phyloP scores from a whole-genome alignment of 2,888 invertebrate species.

The Ophonus ardosiacus region DNA sequence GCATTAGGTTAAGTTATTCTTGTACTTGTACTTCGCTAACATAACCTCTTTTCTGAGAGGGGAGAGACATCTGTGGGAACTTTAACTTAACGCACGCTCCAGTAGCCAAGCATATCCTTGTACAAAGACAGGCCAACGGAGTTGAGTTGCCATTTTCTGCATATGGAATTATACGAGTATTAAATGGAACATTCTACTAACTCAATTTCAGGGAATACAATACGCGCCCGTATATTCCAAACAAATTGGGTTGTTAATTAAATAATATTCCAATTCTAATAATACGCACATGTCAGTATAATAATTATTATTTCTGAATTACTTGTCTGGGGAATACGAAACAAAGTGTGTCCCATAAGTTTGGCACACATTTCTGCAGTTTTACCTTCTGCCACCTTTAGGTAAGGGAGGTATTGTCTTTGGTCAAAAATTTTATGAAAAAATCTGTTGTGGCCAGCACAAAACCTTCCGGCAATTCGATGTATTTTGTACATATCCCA shows the following conservation, averaged over 20 bases:
- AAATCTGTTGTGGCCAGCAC: too few relatives aligned
- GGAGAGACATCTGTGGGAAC: slow-evolving; percentile 47
- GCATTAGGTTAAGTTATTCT: slow-evolving; percentile 2
- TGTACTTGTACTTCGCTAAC: background rate
- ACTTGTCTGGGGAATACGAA: too few relatives aligned
- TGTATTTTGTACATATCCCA: too few relatives aligned
- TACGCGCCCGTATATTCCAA: background rate
- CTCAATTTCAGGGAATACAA: slow-evolving; percentile 31
- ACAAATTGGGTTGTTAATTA: slow-evolving; percentile 2
- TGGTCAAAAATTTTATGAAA: too few relatives aligned
- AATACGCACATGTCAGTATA: background rate
- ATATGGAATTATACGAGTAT: slow-evolving; percentile 46
- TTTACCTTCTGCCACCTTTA: too few relatives aligned
- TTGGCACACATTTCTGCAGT: too few relatives aligned
- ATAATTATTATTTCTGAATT: too few relatives aligned
- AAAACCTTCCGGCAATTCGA: too few relatives aligned
- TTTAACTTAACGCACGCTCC: slow-evolving; percentile 40
- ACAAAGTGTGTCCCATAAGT: too few relatives aligned
- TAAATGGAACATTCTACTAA: background rate
- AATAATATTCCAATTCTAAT: background rate
- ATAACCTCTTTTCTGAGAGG: background rate
- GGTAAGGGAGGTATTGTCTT: too few relatives aligned
- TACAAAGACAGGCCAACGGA: background rate
- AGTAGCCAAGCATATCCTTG: slow-evolving; percentile 26
- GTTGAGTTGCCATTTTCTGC: slow-evolving; percentile 46